phyloP scores from a whole-genome alignment of 2,113 vertebrate genomes.

The Bos taurus region DNA sequence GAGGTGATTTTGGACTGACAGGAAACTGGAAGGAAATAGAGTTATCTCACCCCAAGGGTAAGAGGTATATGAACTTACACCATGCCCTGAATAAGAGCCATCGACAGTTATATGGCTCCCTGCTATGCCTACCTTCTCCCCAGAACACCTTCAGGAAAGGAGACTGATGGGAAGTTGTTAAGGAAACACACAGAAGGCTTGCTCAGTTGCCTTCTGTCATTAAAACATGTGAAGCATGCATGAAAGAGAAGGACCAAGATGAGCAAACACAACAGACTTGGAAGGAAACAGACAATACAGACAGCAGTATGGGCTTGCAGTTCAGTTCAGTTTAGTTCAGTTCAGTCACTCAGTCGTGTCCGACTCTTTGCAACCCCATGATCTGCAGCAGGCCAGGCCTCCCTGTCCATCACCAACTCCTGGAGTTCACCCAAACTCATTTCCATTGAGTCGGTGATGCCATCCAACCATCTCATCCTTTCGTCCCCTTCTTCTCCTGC shows the following conservation, averaged over 20 bases:
- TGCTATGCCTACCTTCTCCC: neutral
- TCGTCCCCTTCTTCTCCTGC: neutral
- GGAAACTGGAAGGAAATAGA: neutral
- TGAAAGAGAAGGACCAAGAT: neutral
- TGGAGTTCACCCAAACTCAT: neutral
- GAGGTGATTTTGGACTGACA: neutral
- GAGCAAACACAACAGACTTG: neutral
- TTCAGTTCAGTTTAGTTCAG: neutral
- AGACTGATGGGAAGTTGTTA: neutral
- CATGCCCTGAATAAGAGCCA: neutral
- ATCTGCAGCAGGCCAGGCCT: neutral
- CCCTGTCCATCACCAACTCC: neutral
- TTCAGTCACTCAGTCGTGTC: neutral
- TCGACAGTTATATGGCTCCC: neutral
- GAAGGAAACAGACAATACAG: neutral
- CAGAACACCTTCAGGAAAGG: neutral
- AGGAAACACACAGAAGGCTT: neutral
- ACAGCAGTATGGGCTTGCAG: neutral
- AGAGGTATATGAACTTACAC: neutral
- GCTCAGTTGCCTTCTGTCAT: too few species aligned
- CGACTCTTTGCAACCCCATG: accelerated
- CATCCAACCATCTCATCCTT: neutral
- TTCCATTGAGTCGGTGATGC: neutral
- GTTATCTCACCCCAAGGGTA: neutral
- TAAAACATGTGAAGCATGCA: neutral